Conservation (phyloP, 2,888 invertebrate genomes). For the Odontocerum albicorne region DNA sequence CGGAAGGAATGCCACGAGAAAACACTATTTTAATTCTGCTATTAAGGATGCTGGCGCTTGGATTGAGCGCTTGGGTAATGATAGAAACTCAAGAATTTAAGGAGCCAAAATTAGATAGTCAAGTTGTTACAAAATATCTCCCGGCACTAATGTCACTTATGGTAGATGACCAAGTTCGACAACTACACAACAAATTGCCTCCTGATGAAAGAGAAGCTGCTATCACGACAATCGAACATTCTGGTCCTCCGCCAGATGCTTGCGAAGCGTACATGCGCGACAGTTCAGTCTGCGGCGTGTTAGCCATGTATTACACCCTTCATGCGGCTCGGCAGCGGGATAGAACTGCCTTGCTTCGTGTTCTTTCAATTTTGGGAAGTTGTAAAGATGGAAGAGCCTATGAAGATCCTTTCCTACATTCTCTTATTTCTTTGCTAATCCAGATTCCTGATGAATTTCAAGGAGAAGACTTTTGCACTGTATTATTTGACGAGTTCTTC, state of each 20-base stretch:
- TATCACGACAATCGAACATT: conserved; percentile 90
- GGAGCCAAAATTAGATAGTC: conserved; percentile 91
- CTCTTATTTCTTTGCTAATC: conserved; percentile 81
- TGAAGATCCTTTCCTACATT: conserved; percentile 94
- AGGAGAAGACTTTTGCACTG: conserved; percentile 92
- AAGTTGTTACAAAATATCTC: conserved; percentile 92
- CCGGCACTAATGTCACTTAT: conserved; percentile 93
- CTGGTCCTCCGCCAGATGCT: conserved; percentile 90
- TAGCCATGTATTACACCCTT: conserved; percentile 94
- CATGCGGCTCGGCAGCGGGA: conserved; percentile 84
- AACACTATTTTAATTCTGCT: conserved; percentile 87
- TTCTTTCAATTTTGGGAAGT: conserved; percentile 86
- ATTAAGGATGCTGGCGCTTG: conserved; percentile 88
- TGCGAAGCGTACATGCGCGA: conserved; percentile 91
- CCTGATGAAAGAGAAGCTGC: conserved; percentile 93
- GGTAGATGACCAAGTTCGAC: conserved; percentile 86
- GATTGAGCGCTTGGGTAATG: conserved; percentile 95
- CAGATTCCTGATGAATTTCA: conserved; percentile 91
- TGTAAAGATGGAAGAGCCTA: conserved; percentile 92
- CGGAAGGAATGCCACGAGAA: conserved; percentile 86
- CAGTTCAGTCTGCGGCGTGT: conserved; percentile 86
- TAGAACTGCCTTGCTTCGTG: conserved; percentile 77
- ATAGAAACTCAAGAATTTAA: conserved; percentile 94
- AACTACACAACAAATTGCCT: conserved; percentile 81
- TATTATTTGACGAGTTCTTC: conserved; percentile 94